These are phyloP conservation scores for Brenthis ino DNA, from an alignment of 2,888 invertebrate species.

Conservation along the genomic window DNA sequence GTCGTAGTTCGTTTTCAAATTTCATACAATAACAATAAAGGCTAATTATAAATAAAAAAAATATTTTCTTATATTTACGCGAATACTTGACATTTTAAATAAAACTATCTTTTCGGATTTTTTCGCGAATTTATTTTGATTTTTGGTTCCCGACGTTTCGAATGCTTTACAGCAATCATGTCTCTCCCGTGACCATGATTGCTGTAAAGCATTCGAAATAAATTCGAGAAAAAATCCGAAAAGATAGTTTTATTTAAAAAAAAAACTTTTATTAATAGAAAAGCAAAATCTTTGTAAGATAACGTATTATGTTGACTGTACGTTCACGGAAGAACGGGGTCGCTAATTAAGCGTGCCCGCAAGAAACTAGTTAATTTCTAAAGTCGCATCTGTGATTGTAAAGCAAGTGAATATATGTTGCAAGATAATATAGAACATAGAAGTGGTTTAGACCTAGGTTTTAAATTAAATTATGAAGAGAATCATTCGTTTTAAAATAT, in stretches of 20 bases:
- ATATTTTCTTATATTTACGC: too few relatives aligned
- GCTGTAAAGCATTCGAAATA: too few relatives aligned
- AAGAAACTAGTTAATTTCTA: conserved; percentile 38
- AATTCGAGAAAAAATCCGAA: too few relatives aligned
- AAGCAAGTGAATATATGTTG: conserved; percentile 13
- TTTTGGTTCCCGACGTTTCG: too few relatives aligned
- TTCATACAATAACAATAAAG: not conserved
- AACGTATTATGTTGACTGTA: conserved; percentile 26
- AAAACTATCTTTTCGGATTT: too few relatives aligned
- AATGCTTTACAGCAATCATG: too few relatives aligned
- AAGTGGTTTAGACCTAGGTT: not conserved
- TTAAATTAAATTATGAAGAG: not conserved
- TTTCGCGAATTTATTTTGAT: too few relatives aligned
- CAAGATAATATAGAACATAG: not conserved
- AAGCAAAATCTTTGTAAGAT: conserved; percentile 15
- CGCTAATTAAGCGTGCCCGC: conserved; percentile 38
- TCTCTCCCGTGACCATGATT: too few relatives aligned
- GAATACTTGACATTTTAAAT: too few relatives aligned
- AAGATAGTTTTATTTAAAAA: not conserved
- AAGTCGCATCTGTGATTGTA: conserved; percentile 33
- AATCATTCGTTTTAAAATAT: too few relatives aligned
- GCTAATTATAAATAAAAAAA: not conserved
- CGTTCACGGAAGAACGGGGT: conserved; percentile 21
- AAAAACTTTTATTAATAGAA: conserved; percentile 3
- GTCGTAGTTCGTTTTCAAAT: too few relatives aligned